phyloP scores from a whole-genome alignment of 2,888 invertebrate genomes.

The Drosophila conformis region DNA sequence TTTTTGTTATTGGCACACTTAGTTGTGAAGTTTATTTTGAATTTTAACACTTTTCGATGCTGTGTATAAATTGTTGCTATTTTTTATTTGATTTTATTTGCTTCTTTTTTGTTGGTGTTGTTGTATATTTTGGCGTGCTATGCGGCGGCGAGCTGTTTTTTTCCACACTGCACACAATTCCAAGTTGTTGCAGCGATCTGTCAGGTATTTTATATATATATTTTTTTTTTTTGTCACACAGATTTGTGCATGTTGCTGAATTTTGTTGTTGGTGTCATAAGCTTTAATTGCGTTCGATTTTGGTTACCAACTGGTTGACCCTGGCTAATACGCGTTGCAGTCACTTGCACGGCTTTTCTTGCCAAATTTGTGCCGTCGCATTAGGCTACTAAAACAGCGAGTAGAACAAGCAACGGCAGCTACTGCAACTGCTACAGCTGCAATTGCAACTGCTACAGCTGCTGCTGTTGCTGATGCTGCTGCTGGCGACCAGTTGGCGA shows the following conservation, averaged over 20 bases:
- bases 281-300: conserved; percentile 74
- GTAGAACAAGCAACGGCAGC: conserved; percentile 31
- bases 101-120: conserved; percentile 26
- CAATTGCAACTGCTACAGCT: conserved; percentile 8
- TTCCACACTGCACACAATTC: conserved; percentile 60
- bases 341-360: conserved; percentile 53
- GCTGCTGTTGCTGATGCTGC: conserved; percentile 12
- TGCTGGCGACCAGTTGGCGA: conserved; percentile 46
- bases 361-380: conserved; percentile 67
- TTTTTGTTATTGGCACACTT: conserved; percentile 70
- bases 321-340: conserved; percentile 65
- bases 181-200: conserved; percentile 56
- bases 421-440: conserved; percentile 12
- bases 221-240: conserved; percentile 39
- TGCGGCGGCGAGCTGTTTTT: conserved; percentile 68
- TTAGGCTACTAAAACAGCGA: conserved; percentile 48
- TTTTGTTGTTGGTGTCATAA: conserved; percentile 61
- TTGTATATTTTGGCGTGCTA: conserved; percentile 49
- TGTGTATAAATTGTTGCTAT: conserved; percentile 47
- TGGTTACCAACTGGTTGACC: conserved; percentile 73
- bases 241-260: conserved; percentile 35
- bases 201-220: conserved; percentile 26
- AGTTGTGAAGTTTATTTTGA: conserved; percentile 79
- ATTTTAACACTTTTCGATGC: conserved; percentile 73
- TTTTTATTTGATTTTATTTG: conserved; percentile 37